Conservation (phyloP, 1,140 invertebrate genomes). For the Drosophila albomicans region DNA sequence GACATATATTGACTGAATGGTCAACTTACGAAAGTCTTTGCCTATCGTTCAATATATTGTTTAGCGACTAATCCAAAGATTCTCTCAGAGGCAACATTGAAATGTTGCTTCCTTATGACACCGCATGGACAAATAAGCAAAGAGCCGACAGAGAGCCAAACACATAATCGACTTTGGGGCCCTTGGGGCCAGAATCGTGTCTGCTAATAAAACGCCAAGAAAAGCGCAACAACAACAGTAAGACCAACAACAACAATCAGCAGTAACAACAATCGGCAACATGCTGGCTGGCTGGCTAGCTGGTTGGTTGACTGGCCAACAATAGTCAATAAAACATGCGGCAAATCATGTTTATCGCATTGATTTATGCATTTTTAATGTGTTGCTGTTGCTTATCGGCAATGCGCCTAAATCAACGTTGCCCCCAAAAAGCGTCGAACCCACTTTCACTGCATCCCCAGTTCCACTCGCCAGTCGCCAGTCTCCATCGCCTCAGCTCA, state of each 20-base stretch:
- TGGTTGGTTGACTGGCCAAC: constrained; percentile 41
- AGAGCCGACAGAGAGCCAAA: constrained; percentile 19
- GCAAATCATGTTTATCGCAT: constrained; percentile 85
- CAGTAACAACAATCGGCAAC: constrained; percentile 33
- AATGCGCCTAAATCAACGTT: constrained; percentile 80
- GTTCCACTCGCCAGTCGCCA: constrained; percentile 2
- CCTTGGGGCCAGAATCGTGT: constrained; percentile 67
- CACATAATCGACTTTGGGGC: constrained; percentile 30
- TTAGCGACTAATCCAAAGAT: neutral
- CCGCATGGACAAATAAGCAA: constrained; percentile 4
- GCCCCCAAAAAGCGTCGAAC: constrained; percentile 41
- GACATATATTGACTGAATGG: no score
- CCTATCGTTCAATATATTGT: neutral
- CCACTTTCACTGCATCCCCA: constrained; percentile 71
- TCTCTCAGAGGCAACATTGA: constrained; percentile 1
- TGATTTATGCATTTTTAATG: constrained; percentile 85
- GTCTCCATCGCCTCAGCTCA: neutral
- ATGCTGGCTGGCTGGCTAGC: constrained; percentile 8
- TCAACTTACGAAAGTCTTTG: no score
- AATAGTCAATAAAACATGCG: constrained; percentile 85
- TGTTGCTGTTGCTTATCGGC: constrained; percentile 84
- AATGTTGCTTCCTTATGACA: constrained; percentile 11
- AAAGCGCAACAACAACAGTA: constrained; percentile 33
- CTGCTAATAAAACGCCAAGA: constrained; percentile 55
- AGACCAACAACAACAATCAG: constrained; percentile 26